A percentile compares a stretch with the other conserved stretches of the same genome.
phyloP scores from a whole-genome alignment of 2,888 invertebrate genomes.

The Pilophorus perplexus region DNA sequence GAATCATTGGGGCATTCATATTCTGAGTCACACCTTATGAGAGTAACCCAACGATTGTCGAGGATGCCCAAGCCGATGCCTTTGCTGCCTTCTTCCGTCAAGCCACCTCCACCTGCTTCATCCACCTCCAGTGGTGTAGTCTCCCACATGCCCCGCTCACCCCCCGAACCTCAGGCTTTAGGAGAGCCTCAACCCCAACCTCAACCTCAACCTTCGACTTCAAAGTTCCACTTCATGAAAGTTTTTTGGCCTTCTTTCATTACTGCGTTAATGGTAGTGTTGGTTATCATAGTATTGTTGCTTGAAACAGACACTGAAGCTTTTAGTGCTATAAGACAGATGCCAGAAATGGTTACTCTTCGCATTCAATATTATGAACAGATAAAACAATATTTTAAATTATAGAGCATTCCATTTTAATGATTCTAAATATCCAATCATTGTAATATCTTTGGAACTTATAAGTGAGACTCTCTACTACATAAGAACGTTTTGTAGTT shows the following conservation, averaged over 20 bases:
- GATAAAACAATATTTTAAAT: conserved; percentile 67
- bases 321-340: conserved; percentile 66
- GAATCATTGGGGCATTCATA: conserved; percentile 78
- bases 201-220: too few relatives aligned
- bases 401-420: conserved; percentile 17
- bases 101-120: conserved; percentile 49
- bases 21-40: conserved; percentile 68
- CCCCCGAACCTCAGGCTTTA: conserved; percentile 46
- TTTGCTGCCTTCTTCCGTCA: conserved; percentile 18
- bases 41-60: conserved; percentile 56
- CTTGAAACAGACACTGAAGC: conserved; percentile 76
- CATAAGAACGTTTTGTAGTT: conserved; percentile 34
- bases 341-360: conserved; percentile 72
- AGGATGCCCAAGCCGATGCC: conserved; percentile 55
- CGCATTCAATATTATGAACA: conserved; percentile 80
- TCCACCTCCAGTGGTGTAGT: too few relatives aligned
- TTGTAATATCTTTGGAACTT: conserved; percentile 28
- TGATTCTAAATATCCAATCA: conserved; percentile 17
- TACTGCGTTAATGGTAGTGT: conserved; percentile 67
- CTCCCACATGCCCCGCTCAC: conserved; percentile 42
- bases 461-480: conserved; percentile 30
- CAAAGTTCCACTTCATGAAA: conserved; percentile 64
- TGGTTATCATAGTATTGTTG: conserved; percentile 66
- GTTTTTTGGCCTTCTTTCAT: conserved; percentile 76
- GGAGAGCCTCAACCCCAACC: conserved; percentile 49